These are phyloP conservation scores for Leptopilina syphax DNA, from an alignment of 2,888 invertebrate species.

Conservation along the genomic window DNA sequence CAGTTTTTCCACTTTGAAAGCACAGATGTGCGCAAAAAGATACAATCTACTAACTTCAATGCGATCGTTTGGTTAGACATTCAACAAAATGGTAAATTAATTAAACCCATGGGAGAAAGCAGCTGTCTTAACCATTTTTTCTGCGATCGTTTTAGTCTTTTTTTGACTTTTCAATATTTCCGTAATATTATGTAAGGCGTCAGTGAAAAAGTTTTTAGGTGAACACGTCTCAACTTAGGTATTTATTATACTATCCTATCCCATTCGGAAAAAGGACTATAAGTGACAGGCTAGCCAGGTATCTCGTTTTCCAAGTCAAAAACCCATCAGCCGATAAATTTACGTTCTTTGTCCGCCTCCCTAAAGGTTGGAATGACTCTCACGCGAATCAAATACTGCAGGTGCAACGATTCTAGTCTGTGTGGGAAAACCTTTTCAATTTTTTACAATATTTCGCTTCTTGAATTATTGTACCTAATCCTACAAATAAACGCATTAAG, in stretches of 20 bases:
- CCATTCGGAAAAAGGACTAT: slow-evolving; percentile 12
- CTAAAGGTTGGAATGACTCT: slow-evolving; percentile 3
- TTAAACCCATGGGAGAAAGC: background rate
- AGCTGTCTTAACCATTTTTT: background rate
- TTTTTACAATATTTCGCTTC: slow-evolving; percentile 2
- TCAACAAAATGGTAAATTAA: background rate
- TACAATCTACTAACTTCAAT: too few relatives aligned
- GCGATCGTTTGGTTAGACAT: background rate
- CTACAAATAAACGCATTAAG: background rate
- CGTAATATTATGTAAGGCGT: slow-evolving; percentile 26
- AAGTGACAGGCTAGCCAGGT: slow-evolving; percentile 16
- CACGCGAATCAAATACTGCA: slow-evolving; percentile 34
- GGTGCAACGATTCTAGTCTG: slow-evolving; percentile 29
- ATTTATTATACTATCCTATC: slow-evolving; percentile 35
- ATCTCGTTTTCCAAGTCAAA: slow-evolving; percentile 30
- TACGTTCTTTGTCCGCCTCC: slow-evolving; percentile 34
- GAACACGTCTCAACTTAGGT: slow-evolving; percentile 17
- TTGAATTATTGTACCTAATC: background rate
- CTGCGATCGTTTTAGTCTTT: slow-evolving; percentile 2
- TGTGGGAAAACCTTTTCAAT: slow-evolving; percentile 25
- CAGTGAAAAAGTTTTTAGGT: slow-evolving; percentile 29
- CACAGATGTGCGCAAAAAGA: too few relatives aligned
- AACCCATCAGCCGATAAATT: slow-evolving; percentile 29
- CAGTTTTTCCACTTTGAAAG: too few relatives aligned
- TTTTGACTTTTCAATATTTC: slow-evolving; percentile 3